Percentiles rank a stretch among this genome's conserved stretches.
Conservation (phyloP, 2,888 invertebrate genomes). For the Quadroppia sp. region DNA sequence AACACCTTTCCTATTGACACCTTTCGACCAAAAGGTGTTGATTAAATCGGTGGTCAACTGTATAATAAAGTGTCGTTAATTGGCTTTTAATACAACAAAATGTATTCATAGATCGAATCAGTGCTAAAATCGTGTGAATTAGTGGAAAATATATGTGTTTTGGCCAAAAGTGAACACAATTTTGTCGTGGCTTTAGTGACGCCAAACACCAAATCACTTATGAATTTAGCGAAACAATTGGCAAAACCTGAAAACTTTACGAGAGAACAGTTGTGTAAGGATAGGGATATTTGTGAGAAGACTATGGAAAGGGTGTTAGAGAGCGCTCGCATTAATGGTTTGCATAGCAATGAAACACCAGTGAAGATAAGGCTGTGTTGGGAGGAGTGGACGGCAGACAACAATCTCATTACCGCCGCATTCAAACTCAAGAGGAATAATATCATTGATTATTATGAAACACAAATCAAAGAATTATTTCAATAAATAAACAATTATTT, state of each 20-base stretch:
- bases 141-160: constrained; percentile 95
- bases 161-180: constrained; percentile 79
- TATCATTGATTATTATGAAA: constrained; percentile 55
- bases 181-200: constrained; percentile 87
- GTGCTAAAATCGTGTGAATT: constrained; percentile 88
- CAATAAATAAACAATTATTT: background rate
- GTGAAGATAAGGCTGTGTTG: constrained; percentile 54
- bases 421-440: constrained; percentile 58
- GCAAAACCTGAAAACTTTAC: constrained; percentile 8
- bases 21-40: too few species aligned
- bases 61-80: too few species aligned
- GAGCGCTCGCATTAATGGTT: background rate
- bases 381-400: constrained; percentile 58
- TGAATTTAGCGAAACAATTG: constrained; percentile 43
- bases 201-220: constrained; percentile 58
- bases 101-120: constrained; percentile 62
- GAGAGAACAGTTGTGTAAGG: constrained; percentile 26
- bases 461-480: constrained; percentile 54
- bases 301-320: background rate
- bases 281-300: constrained; percentile 29
- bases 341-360: constrained; percentile 53
- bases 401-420: constrained; percentile 58
- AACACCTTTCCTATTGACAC: too few species aligned
- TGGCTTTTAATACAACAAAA: too few species aligned
- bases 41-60: too few species aligned